Evolutionary conservation across 2,888 invertebrate genomes (phyloP), one percentile per base, ranked within the genome.

Genomic region (Hypena proboscidalis): DNA sequence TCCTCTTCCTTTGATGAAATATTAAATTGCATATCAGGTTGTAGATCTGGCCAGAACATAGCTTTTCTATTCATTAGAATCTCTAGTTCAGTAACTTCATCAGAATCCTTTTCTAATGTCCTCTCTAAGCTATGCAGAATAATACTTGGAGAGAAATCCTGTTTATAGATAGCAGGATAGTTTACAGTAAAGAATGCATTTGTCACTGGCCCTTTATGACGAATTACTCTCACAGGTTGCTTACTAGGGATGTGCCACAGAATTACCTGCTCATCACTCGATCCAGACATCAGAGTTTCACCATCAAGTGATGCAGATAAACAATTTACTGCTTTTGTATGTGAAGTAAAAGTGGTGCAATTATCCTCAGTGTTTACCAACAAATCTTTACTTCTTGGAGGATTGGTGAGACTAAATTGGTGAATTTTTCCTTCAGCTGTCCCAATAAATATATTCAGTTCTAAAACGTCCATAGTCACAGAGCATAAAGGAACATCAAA

Each of bases 191-290:
- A 94, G 43, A 92, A 91, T 1, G 95, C 92, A 82, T 96, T 96
- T 0, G 94, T 95, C 0, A 97, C 86, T 0, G 93, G 78, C n/a
- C 95, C 96, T 80, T 95, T 96, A 59, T 95, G 95, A 23, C 91
- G 82, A 55, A 96, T 88, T 31, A 92, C 94, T 58, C 94, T 92
- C 2, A 96, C 77, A 32, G 95, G 93, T 75, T 97, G 96, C 44
- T 93, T 91, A 74, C 96, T 97, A 3, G 86, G 84, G 39, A 97
- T 93, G 62, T 97, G 95, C 97, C 98, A 98, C 11, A 97, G 73
- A 55, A 94, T 93, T 0, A 97, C 94, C 45, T 92, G 92, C 32
- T 93, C 93, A 83, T 97, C 97, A 49, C 93, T 92, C 0, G 95
- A 94, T 0, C 95, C 97, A 0, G 97, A 97, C 38, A 95, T 89